These are phyloP conservation scores for Epinephelus fuscoguttatus DNA, from an alignment of 2,113 vertebrate species.

Conservation along the genomic window DNA sequence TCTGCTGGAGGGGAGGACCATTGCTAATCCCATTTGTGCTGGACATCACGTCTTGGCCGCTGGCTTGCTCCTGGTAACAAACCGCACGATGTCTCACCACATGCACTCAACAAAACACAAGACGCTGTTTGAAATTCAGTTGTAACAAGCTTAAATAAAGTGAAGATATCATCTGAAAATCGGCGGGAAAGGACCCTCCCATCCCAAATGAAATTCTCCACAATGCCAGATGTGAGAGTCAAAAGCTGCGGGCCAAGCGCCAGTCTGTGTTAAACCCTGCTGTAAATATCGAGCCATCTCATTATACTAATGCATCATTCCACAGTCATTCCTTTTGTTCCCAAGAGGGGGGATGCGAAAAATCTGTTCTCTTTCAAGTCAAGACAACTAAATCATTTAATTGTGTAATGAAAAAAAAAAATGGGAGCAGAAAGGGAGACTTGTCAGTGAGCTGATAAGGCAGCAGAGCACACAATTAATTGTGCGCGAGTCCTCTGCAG, in stretches of 20 bases:
- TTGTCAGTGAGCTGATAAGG: slow-evolving; percentile 69
- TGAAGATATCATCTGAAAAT: slow-evolving; percentile 32
- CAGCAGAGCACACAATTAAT: slow-evolving; percentile 51
- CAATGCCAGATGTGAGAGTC: slow-evolving; percentile 47
- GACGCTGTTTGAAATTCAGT: slow-evolving; percentile 22
- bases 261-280: slow-evolving; percentile 39
- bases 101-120: not conserved
- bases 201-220: slow-evolving; percentile 39
- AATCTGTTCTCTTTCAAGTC: slow-evolving; percentile 68
- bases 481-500: slow-evolving; percentile 64
- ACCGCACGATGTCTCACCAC: slow-evolving; percentile 15
- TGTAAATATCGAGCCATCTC: slow-evolving; percentile 61
- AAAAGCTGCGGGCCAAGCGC: slow-evolving; percentile 24
- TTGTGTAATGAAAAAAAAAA: slow-evolving; percentile 59
- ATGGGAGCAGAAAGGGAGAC: slow-evolving; percentile 32
- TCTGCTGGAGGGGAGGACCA: slow-evolving; percentile 17
- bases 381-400: slow-evolving; percentile 75
- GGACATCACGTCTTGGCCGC: slow-evolving; percentile 22
- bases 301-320: slow-evolving; percentile 59
- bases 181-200: not conserved
- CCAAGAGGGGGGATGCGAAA: not conserved
- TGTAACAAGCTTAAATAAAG: slow-evolving; percentile 26
- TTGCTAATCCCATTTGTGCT: slow-evolving; percentile 40
- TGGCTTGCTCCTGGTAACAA: slow-evolving; percentile 16
- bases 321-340: slow-evolving; percentile 44